Base-by-base conservation (phyloP, 2,888 invertebrate genomes). In the Machimus rusticus region DNA sequence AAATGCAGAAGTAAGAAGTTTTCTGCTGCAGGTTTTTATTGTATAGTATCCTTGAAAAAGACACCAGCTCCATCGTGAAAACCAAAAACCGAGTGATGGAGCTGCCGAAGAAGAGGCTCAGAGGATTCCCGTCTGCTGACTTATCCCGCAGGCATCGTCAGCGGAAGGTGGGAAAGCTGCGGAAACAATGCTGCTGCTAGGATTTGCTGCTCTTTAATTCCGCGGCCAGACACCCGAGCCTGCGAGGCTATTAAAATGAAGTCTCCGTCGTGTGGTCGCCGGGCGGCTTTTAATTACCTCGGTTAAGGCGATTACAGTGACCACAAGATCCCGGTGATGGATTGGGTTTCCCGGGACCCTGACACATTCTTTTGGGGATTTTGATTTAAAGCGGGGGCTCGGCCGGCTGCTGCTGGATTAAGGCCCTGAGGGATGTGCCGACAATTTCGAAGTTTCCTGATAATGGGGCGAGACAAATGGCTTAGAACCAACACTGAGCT, bases 231-330 rank as follows among this genome's bases (percentile, higher is more conserved):
- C 77, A 39, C 34, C 77, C 39, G 77, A 43, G 23, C 23, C 12
- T 37, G 12, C 16, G 43, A 78, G n/a, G 46, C 8, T 78, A 43
- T 43, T 23, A 78, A 39, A 43, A 39, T 23, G 43, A 39, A 78
- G 78, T 66, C 28, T 5, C 14, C 78, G 79, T 79, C 51, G 55
- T 79, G 79, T 16, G 31, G 51, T 76, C 19, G 31, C 51, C 14
- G 79, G 43, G 31, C 43, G 51, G 79, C 31, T 46, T 79, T 79
- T 79, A 79, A 79, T 79, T 79, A 79, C 79, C 79, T 5, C 16
- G 8, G 28, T 28, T 79, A 79, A 79, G 79, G 51, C 79, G 79
- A 79, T 79, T 79, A 79, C 28, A 79, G n/a, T 79, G 79, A 51
- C 51, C 79, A 46, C 46, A 43, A 43, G 28, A n/a, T 12, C 28